Evolutionary conservation across 2,888 invertebrate genomes (phyloP), one percentile per base, ranked within the genome.

Genomic region (Acronicta leporina): DNA sequence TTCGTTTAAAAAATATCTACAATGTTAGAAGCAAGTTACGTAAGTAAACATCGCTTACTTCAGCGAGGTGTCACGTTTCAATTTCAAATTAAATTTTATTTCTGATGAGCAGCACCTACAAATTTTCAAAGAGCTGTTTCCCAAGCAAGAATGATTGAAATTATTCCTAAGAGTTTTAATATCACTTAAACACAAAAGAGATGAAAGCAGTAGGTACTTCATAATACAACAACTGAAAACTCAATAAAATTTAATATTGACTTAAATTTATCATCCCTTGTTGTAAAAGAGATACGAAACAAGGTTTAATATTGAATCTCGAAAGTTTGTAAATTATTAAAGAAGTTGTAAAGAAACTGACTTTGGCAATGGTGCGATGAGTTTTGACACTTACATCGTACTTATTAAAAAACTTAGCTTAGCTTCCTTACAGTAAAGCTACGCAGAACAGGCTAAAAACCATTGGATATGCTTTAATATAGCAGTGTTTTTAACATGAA

Each of bases 181-280:
- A 66, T 51, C 41, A 55, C 49, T 53, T 49, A 27, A 61, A 59
- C 38, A 68, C 45, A 66, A 66, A 71, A 52, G 47, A 57, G 64
- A 61, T 62, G 55, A 67, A 71, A 66, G 64, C 52, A 56, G 42
- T 55, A 59, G 47, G 40, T 55, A 59, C 49, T 60, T 64, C 45
- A 49, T 60, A 70, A 44, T 35, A 61, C 33, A 64, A 72, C 54
- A 63, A 58, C 49, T 63, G 44, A 45, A 55, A 74, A 69, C 63
- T 76, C 45, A 63, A 75, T 68, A 67, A 62, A 67, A 63, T 65
- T 64, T 67, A 62, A 62, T 67, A 73, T 65, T 73, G 59, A 64
- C 72, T 66, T 56, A 63, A 74, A 71, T 74, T 74, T 72, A 75
- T 68, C 62, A 59, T 68, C 57, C 45, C 52, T 69, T 65, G 57